Percentiles rank a stretch among this genome's conserved stretches.
These are phyloP conservation scores for Heterotis niloticus DNA, from an alignment of 2,113 vertebrate species.

Conservation along the genomic window DNA sequence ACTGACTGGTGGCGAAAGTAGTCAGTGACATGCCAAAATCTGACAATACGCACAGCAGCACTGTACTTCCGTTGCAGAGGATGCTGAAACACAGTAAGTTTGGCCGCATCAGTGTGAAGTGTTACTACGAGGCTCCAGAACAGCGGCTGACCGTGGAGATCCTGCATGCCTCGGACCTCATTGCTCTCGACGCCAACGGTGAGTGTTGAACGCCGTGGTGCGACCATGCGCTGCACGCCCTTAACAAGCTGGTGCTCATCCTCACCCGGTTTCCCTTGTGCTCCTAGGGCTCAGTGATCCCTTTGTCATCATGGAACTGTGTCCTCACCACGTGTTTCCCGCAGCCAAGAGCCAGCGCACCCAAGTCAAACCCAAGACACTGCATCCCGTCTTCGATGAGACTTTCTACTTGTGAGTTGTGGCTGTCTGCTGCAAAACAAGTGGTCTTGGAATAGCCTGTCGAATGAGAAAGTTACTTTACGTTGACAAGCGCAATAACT, in stretches of 20 bases:
- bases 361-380: conserved; percentile 79
- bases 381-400: conserved; percentile 83
- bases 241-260: background rate
- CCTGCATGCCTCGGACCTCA: conserved; percentile 77
- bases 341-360: conserved; percentile 77
- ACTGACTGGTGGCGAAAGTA: too few species aligned
- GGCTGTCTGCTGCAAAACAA: too few species aligned
- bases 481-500: too few species aligned
- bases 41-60: too few species aligned
- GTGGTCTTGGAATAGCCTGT: too few species aligned
- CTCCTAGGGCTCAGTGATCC: conserved; percentile 80
- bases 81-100: conserved; percentile 74
- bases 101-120: conserved; percentile 78
- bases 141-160: conserved; percentile 82
- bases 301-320: conserved; percentile 83
- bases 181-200: conserved; percentile 82
- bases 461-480: too few species aligned
- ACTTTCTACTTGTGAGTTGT: conserved; percentile 78
- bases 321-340: conserved; percentile 80
- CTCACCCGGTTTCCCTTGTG: background rate
- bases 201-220: conserved; percentile 24
- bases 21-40: too few species aligned
- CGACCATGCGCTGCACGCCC: background rate
- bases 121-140: conserved; percentile 77
- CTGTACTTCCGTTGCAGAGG: conserved; percentile 62